Percentiles rank a stretch among this genome's conserved stretches.
Evolutionary conservation across 2,888 invertebrate species (phyloP).

Genomic region (Acrobasis consociella): DNA sequence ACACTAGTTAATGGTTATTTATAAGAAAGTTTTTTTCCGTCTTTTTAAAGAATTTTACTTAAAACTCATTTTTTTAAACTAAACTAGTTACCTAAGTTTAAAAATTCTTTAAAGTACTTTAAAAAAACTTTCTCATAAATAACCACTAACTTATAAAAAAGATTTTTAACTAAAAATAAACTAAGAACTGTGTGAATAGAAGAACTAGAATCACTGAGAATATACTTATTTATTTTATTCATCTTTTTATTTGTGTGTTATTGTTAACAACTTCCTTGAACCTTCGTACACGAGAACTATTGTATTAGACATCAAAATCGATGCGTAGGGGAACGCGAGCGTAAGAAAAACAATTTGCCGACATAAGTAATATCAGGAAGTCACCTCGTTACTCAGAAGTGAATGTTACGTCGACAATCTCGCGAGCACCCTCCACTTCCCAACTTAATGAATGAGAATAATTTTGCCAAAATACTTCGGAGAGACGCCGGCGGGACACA

Average conservation of each 20-base stretch:
- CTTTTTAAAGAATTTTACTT: too few species aligned
- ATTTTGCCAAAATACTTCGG: constrained; percentile 81
- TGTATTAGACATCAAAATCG: constrained; percentile 43
- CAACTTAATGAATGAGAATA: constrained; percentile 82
- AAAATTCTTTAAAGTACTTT: too few species aligned
- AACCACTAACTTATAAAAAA: too few species aligned
- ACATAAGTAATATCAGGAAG: constrained; percentile 79
- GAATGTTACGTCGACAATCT: constrained; percentile 79
- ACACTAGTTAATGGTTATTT: too few species aligned
- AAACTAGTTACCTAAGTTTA: too few species aligned
- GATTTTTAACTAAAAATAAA: not conserved
- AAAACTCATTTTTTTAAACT: too few species aligned
- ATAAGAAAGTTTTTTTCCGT: too few species aligned
- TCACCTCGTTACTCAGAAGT: constrained; percentile 80
- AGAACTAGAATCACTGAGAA: not conserved
- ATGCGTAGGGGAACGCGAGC: constrained; percentile 53
- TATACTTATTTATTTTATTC: not conserved
- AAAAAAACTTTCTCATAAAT: not conserved
- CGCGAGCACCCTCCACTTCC: constrained; percentile 74
- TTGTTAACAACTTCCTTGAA: constrained; percentile 2
- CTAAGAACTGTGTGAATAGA: not conserved
- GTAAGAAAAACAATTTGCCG: constrained; percentile 76
- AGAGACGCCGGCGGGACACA: constrained; percentile 78
- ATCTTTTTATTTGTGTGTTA: not conserved
- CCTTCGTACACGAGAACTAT: constrained; percentile 29